Evolutionary conservation across 1,140 invertebrate genomes (phyloP).

Genomic region (Myzus persicae): DNA sequence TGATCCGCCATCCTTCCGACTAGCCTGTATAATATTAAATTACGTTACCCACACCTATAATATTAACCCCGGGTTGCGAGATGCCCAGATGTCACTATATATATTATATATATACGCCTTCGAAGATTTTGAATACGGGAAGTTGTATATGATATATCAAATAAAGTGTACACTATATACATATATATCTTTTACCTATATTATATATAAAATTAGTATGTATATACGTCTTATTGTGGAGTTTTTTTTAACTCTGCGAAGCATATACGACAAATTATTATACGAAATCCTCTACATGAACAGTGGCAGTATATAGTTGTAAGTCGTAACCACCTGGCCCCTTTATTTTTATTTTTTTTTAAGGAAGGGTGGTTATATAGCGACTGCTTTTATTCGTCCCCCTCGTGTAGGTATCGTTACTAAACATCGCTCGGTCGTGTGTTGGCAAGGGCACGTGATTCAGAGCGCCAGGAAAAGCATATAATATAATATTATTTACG

Average conservation of each 20-base stretch:
- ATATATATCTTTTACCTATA: neutral
- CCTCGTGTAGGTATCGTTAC: neutral
- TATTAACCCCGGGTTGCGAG: neutral
- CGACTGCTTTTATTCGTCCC: constrained; percentile 30
- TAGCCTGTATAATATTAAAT: neutral
- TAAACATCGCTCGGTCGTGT: neutral
- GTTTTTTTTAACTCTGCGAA: neutral
- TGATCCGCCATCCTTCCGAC: neutral
- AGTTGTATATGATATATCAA: neutral
- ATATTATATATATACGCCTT: neutral
- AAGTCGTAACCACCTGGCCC: neutral
- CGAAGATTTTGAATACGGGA: neutral
- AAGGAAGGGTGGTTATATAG: constrained; percentile 8
- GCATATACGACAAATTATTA: neutral
- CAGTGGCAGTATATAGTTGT: neutral
- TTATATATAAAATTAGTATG: neutral
- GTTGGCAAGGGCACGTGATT: neutral
- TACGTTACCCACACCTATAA: neutral
- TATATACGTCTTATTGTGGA: neutral
- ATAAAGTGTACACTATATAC: neutral
- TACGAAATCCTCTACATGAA: neutral
- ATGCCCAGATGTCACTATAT: neutral
- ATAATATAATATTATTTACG: neutral
- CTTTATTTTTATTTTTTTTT: neutral
- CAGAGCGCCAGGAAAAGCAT: neutral